A percentile compares a stretch with the other conserved stretches of the same genome.
These are phyloP conservation scores for Dryobates pubescens DNA, from an alignment of 2,797 vertebrate genomes.

Conservation along the genomic window DNA sequence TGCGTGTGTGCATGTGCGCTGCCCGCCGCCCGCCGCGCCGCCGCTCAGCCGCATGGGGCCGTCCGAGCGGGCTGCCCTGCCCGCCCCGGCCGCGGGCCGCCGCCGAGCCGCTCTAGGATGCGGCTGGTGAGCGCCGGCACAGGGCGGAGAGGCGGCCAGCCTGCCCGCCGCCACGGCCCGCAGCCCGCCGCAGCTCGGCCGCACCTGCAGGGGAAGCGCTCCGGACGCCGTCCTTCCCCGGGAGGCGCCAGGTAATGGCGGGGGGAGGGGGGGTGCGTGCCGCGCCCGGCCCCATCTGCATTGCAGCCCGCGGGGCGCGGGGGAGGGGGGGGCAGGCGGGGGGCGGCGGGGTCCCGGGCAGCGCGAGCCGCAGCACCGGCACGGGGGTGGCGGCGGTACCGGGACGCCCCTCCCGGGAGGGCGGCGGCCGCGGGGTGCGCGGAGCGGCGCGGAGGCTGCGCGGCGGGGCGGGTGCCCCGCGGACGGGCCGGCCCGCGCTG, in stretches of 20 bases:
- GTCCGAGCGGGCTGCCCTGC: constrained; percentile 63
- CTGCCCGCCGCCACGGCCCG: constrained; percentile 57
- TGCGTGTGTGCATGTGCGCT: not conserved
- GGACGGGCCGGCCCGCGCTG: not conserved
- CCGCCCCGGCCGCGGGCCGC: constrained; percentile 61
- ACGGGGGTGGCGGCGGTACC: not conserved
- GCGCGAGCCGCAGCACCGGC: not conserved
- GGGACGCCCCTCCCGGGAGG: not conserved
- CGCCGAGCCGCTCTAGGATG: constrained; percentile 71
- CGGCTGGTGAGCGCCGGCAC: constrained; percentile 71
- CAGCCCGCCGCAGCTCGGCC: constrained; percentile 69
- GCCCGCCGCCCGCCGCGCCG: not conserved
- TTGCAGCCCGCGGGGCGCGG: constrained; percentile 57
- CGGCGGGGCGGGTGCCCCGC: not conserved
- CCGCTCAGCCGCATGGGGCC: constrained; percentile 65
- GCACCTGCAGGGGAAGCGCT: constrained; percentile 74
- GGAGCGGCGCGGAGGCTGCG: not conserved
- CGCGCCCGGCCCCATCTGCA: constrained; percentile 71
- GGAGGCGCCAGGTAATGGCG: constrained; percentile 76
- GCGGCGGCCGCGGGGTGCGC: not conserved
- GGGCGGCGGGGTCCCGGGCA: not conserved
- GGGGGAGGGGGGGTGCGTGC: not conserved
- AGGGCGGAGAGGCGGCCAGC: constrained; percentile 71
- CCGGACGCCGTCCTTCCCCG: constrained; percentile 70
- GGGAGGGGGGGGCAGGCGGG: not conserved